Conservation (phyloP, 2,888 invertebrate species). For the Ormyrus pomaceus region DNA sequence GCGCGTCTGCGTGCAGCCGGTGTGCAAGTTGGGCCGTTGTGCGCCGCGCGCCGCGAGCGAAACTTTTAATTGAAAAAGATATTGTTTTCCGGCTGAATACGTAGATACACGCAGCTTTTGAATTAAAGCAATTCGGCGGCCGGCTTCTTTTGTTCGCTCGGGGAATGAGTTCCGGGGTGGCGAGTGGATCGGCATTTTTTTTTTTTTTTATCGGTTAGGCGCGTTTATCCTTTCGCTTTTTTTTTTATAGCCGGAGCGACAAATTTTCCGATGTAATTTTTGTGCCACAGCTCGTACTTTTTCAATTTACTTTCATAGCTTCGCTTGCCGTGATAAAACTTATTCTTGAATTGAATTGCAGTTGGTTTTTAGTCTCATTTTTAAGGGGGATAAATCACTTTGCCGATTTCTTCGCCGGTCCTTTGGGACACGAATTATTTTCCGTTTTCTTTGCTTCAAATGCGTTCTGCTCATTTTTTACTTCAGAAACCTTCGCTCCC, state of each 20-base stretch:
- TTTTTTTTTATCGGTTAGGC: no score
- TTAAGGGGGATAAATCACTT: conserved; percentile 27
- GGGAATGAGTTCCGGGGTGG: no score
- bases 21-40: background rate
- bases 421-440: conserved; percentile 11
- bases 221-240: no score
- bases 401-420: conserved; percentile 1
- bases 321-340: background rate
- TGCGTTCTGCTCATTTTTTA: conserved; percentile 16
- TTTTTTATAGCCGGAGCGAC: no score
- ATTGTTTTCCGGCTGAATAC: conserved; percentile 31
- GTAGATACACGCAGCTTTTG: conserved; percentile 36
- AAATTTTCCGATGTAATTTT: no score
- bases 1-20: conserved; percentile 8
- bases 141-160: no score
- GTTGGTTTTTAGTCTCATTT: conserved; percentile 17
- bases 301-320: background rate
- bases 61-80: conserved; percentile 54
- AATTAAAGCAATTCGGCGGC: conserved; percentile 18
- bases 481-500: background rate
- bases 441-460: conserved; percentile 17
- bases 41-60: background rate
- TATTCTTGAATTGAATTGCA: conserved; percentile 9
- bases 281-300: background rate
- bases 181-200: no score